A percentile compares a stretch with the other conserved stretches of the same genome.
These are phyloP conservation scores for Lasioglossum malachurum DNA, from an alignment of 2,888 invertebrate genomes.

Conservation along the genomic window DNA sequence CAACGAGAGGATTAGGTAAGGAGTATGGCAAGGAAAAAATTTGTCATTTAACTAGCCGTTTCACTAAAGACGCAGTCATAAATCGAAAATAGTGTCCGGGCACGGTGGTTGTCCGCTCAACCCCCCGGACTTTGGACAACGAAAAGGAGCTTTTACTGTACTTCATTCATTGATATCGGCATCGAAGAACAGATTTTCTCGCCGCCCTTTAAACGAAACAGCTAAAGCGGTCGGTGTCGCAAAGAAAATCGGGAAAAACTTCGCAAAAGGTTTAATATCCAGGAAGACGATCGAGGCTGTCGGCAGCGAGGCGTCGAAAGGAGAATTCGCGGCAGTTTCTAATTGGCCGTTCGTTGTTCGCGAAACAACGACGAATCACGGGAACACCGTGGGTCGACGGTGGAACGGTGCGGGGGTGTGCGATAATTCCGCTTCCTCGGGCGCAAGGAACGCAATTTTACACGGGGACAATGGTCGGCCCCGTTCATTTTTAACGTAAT, in stretches of 20 bases:
- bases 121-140: too few relatives aligned
- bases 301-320: background rate
- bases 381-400: background rate
- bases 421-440: slow-evolving; percentile 19
- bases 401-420: background rate
- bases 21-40: too few relatives aligned
- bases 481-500: slow-evolving; percentile 39
- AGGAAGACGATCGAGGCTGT: background rate
- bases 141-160: too few relatives aligned
- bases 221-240: background rate
- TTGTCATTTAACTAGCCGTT: too few relatives aligned
- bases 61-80: too few relatives aligned
- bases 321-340: background rate
- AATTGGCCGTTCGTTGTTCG: background rate
- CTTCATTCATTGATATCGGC: background rate
- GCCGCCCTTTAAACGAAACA: background rate
- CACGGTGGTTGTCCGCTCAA: too few relatives aligned
- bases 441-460: slow-evolving; percentile 23
- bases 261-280: background rate
- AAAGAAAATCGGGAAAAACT: background rate
- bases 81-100: too few relatives aligned
- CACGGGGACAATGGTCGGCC: slow-evolving; percentile 9
- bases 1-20: too few relatives aligned
- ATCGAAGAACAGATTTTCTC: too few relatives aligned
- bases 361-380: slow-evolving; percentile 3